Base-by-base conservation (phyloP, 2,888 invertebrate species). In the Agrotis puta region DNA sequence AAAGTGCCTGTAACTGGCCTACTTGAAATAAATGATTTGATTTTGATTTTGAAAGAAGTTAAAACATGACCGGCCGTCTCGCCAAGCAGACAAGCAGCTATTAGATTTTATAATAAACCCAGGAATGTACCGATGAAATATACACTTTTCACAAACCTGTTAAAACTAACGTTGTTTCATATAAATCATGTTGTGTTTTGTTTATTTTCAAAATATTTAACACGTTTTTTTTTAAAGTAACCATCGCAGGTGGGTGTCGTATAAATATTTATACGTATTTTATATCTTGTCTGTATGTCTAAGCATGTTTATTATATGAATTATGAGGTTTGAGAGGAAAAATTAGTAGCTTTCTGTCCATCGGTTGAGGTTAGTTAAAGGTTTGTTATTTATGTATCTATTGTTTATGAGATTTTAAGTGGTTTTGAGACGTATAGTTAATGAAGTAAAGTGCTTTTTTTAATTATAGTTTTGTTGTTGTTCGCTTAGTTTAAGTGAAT, bases 201-300 rank as follows among this genome's bases (percentile, higher is more conserved):
- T 85, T 81, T 83, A 81, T 77, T 85, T 75, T 73, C 54, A 61
- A 74, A 85, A 84, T 84, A 84, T 83, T 83, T 84, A 78, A 74
- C 82, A 75, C 73, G 71, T 75, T 71, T 79, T 81, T n/a, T 78
- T 68, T 56, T 62, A 73, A 72, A 75, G 57, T 67, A 84, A 73
- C 84, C 53, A 65, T 72, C 69, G 47, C 81, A 76, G 81, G 83
- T 78, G 83, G 63, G 70, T 20, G 64, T 58, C 27, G 14, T 57
- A 63, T 77, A 86, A 83, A 83, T 77, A 85, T 84, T 84, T 76
- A 63, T 59, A n/a, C n/a, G n/a, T n/a, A 58, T 70, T 74, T 74
- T 64, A 48, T 58, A 67, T 83, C 84, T 68, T 69, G 66, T 74
- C 66, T 74, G 77, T 65, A 45, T 67, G 70, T 76, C 66, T 81